Evolutionary conservation across 2,113 vertebrate species (phyloP).

Genomic region (Pagrus major): DNA sequence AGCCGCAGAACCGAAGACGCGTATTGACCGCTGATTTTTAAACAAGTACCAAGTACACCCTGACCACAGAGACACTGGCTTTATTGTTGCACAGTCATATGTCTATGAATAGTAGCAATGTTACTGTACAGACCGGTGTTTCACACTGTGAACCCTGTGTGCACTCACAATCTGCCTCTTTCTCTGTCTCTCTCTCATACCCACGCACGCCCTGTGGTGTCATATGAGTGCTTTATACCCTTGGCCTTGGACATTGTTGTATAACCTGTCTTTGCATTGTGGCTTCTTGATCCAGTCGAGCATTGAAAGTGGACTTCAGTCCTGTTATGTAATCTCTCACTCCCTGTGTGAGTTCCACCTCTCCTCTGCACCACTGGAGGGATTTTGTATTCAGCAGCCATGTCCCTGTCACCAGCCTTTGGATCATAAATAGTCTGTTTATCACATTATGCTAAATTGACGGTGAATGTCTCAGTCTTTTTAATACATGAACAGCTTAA

Average conservation of each 20-base stretch:
- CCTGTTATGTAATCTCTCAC: constrained; percentile 60
- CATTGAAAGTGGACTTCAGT: constrained; percentile 67
- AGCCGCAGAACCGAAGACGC: not conserved
- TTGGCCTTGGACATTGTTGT: constrained; percentile 70
- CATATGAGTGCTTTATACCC: constrained; percentile 50
- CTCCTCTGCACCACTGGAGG: constrained; percentile 21
- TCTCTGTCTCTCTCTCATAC: constrained; percentile 19
- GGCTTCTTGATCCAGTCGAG: constrained; percentile 42
- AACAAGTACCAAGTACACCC: constrained; percentile 73
- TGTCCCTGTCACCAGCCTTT: constrained; percentile 19
- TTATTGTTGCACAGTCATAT: constrained; percentile 72
- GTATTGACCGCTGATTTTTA: not conserved
- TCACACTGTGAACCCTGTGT: constrained; percentile 49
- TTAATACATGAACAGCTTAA: not conserved
- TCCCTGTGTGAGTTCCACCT: constrained; percentile 41
- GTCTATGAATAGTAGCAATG: constrained; percentile 64
- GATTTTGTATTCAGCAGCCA: constrained; percentile 26
- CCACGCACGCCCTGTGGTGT: constrained; percentile 21
- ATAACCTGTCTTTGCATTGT: constrained; percentile 64
- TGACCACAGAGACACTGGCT: constrained; percentile 71
- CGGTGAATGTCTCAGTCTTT: constrained; percentile 6
- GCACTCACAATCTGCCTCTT: constrained; percentile 44
- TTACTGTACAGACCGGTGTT: constrained; percentile 56
- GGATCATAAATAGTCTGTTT: not conserved
- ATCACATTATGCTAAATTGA: not conserved